Conservation (phyloP, 2,113 vertebrate genomes). For the Prionailurus bengalensis region DNA sequence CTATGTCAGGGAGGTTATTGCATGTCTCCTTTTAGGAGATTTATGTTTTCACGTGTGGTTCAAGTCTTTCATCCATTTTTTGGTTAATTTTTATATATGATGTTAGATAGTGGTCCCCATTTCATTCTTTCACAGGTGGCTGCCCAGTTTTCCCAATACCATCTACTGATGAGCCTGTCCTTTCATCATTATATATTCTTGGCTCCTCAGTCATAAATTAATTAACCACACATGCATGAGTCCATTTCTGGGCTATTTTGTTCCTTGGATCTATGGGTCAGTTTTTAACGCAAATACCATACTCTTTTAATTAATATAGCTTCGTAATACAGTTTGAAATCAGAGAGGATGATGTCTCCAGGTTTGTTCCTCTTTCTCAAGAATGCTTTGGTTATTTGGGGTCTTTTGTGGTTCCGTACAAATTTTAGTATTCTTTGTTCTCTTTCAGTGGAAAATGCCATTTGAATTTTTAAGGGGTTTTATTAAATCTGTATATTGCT, state of each 20-base stretch:
- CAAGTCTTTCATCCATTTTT: neutral
- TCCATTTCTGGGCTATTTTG: neutral
- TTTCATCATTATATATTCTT: neutral
- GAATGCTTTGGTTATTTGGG: neutral
- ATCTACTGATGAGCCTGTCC: neutral
- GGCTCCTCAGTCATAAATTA: neutral
- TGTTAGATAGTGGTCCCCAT: neutral
- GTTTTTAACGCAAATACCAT: neutral
- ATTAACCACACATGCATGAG: neutral
- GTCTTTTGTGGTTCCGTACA: neutral
- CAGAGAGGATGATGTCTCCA: neutral
- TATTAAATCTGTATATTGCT: neutral
- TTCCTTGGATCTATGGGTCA: neutral
- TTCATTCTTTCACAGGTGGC: neutral
- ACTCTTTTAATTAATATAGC: neutral
- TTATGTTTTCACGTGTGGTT: neutral
- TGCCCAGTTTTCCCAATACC: neutral
- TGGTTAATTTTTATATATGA: neutral
- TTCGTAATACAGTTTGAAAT: neutral
- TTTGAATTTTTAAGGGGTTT: neutral
- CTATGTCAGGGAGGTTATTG: neutral
- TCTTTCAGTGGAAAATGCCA: neutral
- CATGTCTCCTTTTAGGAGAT: neutral
- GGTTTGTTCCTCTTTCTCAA: neutral
- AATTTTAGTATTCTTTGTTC: neutral